These are phyloP conservation scores for Ophion slaviceki DNA, from an alignment of 2,888 invertebrate genomes.

Conservation along the genomic window DNA sequence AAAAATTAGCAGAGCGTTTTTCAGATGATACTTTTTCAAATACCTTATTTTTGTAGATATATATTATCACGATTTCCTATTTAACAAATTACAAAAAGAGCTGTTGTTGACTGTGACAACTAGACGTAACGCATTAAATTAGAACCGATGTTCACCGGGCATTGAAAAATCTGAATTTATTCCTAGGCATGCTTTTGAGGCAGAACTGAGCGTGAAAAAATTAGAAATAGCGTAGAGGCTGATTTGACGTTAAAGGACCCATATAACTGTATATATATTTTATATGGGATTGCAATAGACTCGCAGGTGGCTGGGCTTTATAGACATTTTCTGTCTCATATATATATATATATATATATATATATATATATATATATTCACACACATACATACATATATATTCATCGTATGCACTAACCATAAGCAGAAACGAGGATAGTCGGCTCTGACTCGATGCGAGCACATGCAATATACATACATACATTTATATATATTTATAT, in stretches of 20 bases:
- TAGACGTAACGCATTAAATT: not conserved
- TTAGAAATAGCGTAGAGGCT: not conserved
- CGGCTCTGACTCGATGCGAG: conserved; percentile 32
- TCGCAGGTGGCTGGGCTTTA: conserved; percentile 65
- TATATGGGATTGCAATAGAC: conserved; percentile 57
- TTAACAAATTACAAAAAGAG: too few species aligned
- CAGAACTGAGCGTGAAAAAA: not conserved
- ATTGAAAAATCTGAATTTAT: not conserved
- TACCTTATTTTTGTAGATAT: too few species aligned
- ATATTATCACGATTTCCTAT: too few species aligned
- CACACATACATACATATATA: not conserved
- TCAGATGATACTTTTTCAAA: too few species aligned
- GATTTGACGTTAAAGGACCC: conserved; percentile 1
- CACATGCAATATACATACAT: conserved; percentile 21
- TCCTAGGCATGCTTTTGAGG: not conserved
- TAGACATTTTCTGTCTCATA: conserved; percentile 55
- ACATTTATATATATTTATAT: conserved; percentile 1
- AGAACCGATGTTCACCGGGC: not conserved
- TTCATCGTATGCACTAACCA: conserved; percentile 49
- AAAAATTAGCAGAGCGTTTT: too few species aligned
- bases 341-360: not conserved
- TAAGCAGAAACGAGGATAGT: conserved; percentile 62
- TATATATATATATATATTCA: not conserved
- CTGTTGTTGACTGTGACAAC: too few species aligned
- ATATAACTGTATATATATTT: conserved; percentile 30